phyloP scores from a whole-genome alignment of 2,888 invertebrate species.

The Hipparchia sbordonii region DNA sequence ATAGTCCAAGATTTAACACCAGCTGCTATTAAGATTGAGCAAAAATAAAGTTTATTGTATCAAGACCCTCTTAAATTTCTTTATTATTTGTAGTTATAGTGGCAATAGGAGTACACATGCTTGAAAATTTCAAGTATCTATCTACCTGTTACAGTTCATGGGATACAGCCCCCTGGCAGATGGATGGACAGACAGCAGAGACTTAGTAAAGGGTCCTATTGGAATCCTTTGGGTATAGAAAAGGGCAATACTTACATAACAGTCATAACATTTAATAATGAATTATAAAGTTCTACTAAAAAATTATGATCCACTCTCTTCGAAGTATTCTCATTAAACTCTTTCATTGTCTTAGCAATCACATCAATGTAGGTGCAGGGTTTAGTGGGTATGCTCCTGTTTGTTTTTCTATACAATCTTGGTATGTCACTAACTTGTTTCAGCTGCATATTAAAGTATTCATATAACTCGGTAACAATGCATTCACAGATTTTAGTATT shows the following conservation, averaged over 20 bases:
- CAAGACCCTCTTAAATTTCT: too few species aligned
- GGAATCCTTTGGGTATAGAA: background rate
- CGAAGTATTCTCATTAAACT: constrained; percentile 80
- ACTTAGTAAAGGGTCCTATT: too few species aligned
- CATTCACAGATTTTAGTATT: constrained; percentile 64
- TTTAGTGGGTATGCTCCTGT: constrained; percentile 91
- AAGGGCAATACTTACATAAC: constrained; percentile 76
- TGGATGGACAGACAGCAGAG: too few species aligned
- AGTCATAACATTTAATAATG: constrained; percentile 78
- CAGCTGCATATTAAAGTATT: constrained; percentile 82
- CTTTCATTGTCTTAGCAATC: constrained; percentile 83
- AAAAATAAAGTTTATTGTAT: too few species aligned
- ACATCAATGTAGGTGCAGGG: constrained; percentile 91
- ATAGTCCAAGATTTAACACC: too few species aligned
- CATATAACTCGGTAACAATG: constrained; percentile 69
- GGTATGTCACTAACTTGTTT: constrained; percentile 97
- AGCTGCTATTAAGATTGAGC: too few species aligned
- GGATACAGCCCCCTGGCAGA: too few species aligned
- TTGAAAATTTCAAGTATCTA: too few species aligned
- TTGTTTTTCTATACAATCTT: constrained; percentile 94
- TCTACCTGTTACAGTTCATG: too few species aligned
- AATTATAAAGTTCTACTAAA: constrained; percentile 61
- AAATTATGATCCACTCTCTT: constrained; percentile 63
- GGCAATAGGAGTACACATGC: too few species aligned
- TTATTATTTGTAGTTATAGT: too few species aligned